phyloP scores from a whole-genome alignment of 2,797 vertebrate genomes.

The Psittacula echo region DNA sequence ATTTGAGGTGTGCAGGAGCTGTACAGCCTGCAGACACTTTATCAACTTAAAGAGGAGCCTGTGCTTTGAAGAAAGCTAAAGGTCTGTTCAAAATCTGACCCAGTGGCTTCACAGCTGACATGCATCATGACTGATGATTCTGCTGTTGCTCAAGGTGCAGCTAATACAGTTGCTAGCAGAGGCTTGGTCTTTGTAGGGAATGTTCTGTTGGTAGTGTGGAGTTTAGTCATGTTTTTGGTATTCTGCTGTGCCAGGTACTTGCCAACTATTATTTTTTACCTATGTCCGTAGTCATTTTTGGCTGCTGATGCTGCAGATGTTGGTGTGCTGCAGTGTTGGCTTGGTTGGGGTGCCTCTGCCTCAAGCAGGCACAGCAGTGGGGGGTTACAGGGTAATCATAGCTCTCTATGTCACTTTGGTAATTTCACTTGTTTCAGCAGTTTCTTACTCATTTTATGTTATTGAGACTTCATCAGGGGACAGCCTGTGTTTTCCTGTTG shows the following conservation, averaged over 20 bases:
- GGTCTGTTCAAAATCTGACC: background rate
- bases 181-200: background rate
- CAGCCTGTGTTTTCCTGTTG: background rate
- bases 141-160: background rate
- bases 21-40: background rate
- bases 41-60: background rate
- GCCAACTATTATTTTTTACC: fast-evolving
- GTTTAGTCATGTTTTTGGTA: background rate
- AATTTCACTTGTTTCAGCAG: background rate
- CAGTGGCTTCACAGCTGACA: background rate
- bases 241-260: background rate
- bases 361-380: fast-evolving
- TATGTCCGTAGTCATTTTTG: fast-evolving
- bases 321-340: background rate
- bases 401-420: background rate
- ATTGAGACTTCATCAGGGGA: background rate
- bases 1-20: background rate
- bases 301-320: background rate
- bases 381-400: background rate
- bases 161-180: background rate
- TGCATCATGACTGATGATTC: fast-evolving
- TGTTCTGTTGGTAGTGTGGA: fast-evolving
- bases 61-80: background rate
- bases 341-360: background rate
- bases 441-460: background rate